Conservation (phyloP, 2,797 vertebrate species). For the Myripristis jacobus region DNA sequence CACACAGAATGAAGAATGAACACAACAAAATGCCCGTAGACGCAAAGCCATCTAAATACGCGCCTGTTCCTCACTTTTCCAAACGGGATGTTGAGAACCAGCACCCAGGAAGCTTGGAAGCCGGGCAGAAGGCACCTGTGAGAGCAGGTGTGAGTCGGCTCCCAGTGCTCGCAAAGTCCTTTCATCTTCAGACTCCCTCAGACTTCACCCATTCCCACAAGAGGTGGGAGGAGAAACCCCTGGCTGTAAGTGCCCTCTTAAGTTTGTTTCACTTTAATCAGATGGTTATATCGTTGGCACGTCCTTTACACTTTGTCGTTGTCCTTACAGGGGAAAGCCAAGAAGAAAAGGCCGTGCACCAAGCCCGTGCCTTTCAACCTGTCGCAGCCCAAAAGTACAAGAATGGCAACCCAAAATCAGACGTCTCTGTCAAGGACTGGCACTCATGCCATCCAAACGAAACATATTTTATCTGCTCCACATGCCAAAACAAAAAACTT, state of each 20-base stretch:
- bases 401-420: conserved; percentile 28
- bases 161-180: conserved; percentile 80
- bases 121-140: conserved; percentile 42
- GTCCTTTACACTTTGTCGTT: conserved; percentile 3
- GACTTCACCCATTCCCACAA: conserved; percentile 66
- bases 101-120: conserved; percentile 63
- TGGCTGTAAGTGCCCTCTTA: conserved; percentile 72
- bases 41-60: conserved; percentile 54
- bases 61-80: conserved; percentile 26
- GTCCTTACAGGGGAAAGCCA: conserved; percentile 78
- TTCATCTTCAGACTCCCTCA: conserved; percentile 57
- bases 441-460: conserved; percentile 15
- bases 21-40: conserved; percentile 63
- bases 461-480: conserved; percentile 18
- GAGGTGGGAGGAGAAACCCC: conserved; percentile 80
- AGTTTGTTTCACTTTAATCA: background rate
- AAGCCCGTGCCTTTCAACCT: conserved; percentile 83
- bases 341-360: conserved; percentile 78
- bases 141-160: conserved; percentile 75
- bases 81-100: conserved; percentile 75
- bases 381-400: conserved; percentile 66
- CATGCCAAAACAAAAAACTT: conserved; percentile 41
- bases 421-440: conserved; percentile 29
- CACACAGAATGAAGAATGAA: conserved; percentile 72
- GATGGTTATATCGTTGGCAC: background rate